Evolutionary conservation across 1,140 invertebrate species (phyloP).

Genomic region (Apis laboriosa): DNA sequence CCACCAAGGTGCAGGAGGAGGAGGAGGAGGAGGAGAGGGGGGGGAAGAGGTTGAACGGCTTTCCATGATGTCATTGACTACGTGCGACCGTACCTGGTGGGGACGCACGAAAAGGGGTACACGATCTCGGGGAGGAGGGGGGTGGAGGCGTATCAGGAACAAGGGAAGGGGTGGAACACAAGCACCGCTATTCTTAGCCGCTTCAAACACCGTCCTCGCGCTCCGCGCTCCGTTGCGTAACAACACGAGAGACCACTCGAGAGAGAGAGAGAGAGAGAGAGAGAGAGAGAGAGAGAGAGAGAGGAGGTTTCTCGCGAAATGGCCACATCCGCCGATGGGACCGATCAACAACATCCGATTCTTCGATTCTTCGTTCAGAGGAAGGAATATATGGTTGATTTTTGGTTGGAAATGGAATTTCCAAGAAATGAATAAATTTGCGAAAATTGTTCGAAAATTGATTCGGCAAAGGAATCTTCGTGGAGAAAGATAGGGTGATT

Average conservation of each 20-base stretch:
- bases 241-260: slow-evolving; percentile 62
- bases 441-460: no score
- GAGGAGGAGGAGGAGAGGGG: no score
- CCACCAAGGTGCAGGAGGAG: slow-evolving; percentile 14
- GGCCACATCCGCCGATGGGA: slow-evolving; percentile 46
- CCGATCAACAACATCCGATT: slow-evolving; percentile 4
- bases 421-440: no score
- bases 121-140: background rate
- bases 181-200: slow-evolving; percentile 65
- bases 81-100: slow-evolving; percentile 8
- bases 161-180: slow-evolving; percentile 57
- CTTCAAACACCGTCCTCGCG: slow-evolving; percentile 62
- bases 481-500: no score
- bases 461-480: fast-evolving
- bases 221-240: slow-evolving; percentile 66
- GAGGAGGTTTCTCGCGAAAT: slow-evolving; percentile 55
- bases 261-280: background rate
- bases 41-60: slow-evolving; percentile 36
- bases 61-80: slow-evolving; percentile 63
- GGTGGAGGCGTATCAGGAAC: slow-evolving; percentile 46
- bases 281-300: no score
- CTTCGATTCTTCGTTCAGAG: background rate
- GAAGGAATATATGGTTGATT: no score
- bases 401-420: no score
- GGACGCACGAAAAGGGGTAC: slow-evolving; percentile 45